Conservation (phyloP, 2,888 invertebrate genomes). For the Dryococelus australis region DNA sequence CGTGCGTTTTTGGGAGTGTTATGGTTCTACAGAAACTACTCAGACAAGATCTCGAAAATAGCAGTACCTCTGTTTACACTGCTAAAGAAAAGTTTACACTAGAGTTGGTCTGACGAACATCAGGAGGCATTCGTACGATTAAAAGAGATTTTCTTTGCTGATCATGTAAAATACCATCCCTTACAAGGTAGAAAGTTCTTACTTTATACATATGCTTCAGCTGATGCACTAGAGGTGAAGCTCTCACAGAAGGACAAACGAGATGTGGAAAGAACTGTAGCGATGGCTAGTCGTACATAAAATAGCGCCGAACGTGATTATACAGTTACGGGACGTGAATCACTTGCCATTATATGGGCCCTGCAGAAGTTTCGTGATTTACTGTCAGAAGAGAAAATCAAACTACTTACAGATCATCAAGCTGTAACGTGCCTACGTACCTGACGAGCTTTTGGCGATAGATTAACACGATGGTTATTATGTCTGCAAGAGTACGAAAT, state of each 20-base stretch:
- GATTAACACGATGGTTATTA: no score
- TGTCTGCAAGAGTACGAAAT: no score
- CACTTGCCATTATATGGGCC: neutral
- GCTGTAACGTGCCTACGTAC: no score
- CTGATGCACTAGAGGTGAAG: neutral
- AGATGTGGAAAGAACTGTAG: neutral
- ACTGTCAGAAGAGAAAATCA: no score
- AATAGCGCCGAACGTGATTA: neutral
- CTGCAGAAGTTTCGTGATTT: neutral
- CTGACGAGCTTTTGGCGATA: no score
- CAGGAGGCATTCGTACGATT: neutral
- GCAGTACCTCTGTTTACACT: neutral
- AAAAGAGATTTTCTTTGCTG: neutral
- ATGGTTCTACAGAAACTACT: neutral
- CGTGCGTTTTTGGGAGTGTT: neutral
- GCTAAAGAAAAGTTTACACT: neutral
- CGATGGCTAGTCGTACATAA: neutral
- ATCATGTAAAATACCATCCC: neutral
- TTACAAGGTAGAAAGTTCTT: neutral
- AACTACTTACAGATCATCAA: no score
- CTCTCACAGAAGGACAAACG: neutral
- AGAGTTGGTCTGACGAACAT: neutral
- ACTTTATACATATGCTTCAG: neutral
- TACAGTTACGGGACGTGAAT: neutral
- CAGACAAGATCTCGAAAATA: neutral